Conservation (phyloP, 2,888 invertebrate species). For the Panzeria rudis region DNA sequence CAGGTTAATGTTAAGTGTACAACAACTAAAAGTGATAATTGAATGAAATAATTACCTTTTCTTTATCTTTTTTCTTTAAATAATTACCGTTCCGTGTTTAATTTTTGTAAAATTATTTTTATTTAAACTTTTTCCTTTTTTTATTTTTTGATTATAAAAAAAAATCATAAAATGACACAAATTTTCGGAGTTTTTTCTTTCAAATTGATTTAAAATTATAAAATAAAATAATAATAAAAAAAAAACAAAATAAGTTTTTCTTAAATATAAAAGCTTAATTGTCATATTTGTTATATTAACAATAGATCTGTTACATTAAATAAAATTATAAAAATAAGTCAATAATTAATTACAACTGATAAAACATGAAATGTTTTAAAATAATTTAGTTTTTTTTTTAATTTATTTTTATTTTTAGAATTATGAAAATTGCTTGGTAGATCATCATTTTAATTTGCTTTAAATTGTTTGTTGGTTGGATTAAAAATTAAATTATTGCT, state of each 20-base stretch:
- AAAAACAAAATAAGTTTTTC: constrained; percentile 61
- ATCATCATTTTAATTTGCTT: constrained; percentile 21
- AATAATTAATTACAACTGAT: constrained; percentile 22
- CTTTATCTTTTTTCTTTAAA: no score
- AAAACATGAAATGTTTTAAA: constrained; percentile 42
- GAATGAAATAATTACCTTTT: no score
- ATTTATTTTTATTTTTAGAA: constrained; percentile 6
- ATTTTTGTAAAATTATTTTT: constrained; percentile 71
- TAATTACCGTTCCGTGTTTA: background rate
- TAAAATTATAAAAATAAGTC: constrained; percentile 39
- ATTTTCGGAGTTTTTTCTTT: constrained; percentile 69
- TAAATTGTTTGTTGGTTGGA: background rate
- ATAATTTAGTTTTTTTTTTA: constrained; percentile 35
- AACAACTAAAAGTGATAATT: no score
- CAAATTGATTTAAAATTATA: constrained; percentile 64
- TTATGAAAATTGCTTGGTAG: constrained; percentile 57
- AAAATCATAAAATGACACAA: constrained; percentile 71
- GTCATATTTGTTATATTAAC: constrained; percentile 55
- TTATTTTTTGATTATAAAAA: constrained; percentile 63
- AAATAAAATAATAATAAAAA: constrained; percentile 53
- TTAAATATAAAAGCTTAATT: constrained; percentile 67
- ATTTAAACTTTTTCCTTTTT: constrained; percentile 62
- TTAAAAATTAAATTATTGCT: constrained; percentile 48
- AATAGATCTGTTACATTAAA: constrained; percentile 52
- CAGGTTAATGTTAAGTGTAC: no score